These are phyloP conservation scores for Caradrina clavipalpis DNA, from an alignment of 2,888 invertebrate genomes.

Conservation along the genomic window DNA sequence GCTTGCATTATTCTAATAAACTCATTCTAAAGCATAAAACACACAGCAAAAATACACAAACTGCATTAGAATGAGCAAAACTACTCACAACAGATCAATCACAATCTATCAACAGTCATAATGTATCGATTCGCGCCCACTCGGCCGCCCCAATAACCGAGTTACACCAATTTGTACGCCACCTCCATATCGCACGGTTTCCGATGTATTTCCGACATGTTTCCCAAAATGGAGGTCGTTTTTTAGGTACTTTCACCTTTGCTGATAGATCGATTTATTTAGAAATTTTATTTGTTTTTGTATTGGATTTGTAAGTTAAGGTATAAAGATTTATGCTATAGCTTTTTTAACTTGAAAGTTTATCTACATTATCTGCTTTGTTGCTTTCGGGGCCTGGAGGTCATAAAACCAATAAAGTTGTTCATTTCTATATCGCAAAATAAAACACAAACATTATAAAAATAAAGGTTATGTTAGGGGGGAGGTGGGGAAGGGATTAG, in stretches of 20 bases:
- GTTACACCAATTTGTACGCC: slow-evolving; percentile 9
- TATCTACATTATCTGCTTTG: no score
- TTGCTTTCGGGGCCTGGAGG: no score
- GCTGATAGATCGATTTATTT: no score
- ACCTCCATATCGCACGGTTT: slow-evolving; percentile 58
- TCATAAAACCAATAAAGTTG: no score
- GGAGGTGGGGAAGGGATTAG: background rate
- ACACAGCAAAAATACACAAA: background rate
- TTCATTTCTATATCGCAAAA: no score
- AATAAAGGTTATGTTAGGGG: no score
- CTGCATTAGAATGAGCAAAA: background rate
- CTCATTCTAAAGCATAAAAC: background rate
- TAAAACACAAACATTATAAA: no score
- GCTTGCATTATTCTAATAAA: background rate
- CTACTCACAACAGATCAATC: slow-evolving; percentile 16
- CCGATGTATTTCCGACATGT: slow-evolving; percentile 71
- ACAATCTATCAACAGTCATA: slow-evolving; percentile 18
- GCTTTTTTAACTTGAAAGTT: no score
- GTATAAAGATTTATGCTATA: no score
- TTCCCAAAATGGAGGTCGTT: slow-evolving; percentile 39
- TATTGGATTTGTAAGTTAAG: background rate
- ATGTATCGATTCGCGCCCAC: slow-evolving; percentile 42
- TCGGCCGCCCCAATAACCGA: slow-evolving; percentile 20
- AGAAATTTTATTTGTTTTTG: background rate
- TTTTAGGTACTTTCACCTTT: background rate